Base-by-base conservation (phyloP, 2,797 vertebrate species). In the Limnodromus scolopaceus region DNA sequence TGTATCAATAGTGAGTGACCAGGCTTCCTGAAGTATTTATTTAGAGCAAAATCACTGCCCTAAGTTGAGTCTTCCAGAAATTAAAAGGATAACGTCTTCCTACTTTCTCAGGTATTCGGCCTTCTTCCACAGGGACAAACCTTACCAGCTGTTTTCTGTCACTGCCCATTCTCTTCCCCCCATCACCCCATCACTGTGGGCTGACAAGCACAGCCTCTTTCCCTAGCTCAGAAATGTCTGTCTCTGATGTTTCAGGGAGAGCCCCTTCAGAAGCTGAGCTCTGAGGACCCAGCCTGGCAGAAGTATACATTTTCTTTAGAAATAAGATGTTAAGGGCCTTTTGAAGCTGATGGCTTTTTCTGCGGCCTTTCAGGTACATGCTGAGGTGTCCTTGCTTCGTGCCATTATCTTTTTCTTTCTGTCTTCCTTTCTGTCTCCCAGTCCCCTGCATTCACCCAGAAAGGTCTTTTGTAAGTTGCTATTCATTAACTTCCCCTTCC, bases 311-410 rank as follows among this genome's bases (percentile, higher is more conserved):
- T 92, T 91, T 84, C 32, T 84, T 81, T 76, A 69, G 61, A 93
- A 86, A 88, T 36, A 81, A 77, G 38, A 71, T 46, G 76, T 88
- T 88, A 68, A 43, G 20, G 61, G 57, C 49, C 46, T 86, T 95
- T 75, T 95, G 85, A 94, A 96, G 80, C 48, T 51, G 49, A 13
- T 46, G 61, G 72, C 41, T 90, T 88, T 95, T 89, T 70, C 49
- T 75, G 46, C 38, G 75, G 57, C 61, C 49, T 96, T 93, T 95
- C 51, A 72, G n/a, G 51, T 91, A 28, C 0, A 0, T 64, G 72
- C 54, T 78, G 76, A 93, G 46, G 12, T 87, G 46, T 69, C 93
- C 69, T 84, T 93, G 25, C 69, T 49, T 65, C 43, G 18, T 89
- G 49, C 63, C 30, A 19, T 93, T 94, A 87, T 61, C 45, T 87